Base-by-base conservation (phyloP, 2,797 vertebrate genomes). In the Yasuhikotakia modesta region DNA sequence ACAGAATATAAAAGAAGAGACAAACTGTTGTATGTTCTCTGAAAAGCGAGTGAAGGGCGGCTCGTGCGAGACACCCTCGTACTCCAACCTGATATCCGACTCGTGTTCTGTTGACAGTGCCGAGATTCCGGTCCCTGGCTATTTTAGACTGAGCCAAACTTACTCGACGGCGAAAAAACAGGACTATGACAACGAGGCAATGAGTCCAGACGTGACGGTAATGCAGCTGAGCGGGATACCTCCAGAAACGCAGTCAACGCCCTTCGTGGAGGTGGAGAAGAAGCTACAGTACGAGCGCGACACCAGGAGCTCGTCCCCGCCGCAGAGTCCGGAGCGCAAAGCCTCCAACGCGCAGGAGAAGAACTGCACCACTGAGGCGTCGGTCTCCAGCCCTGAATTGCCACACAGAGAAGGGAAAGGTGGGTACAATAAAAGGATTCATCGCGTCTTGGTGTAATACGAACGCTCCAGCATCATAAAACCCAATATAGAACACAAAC, bases 1-100 rank as follows among this genome's bases (percentile, higher is more conserved):
- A 89, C 94, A 97, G 92, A 97, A 94, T 92, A 98, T 99, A 92
- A 99, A 99, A 91, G 97, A 98, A 91, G 97, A 99, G 92, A 96
- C 94, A 90, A 98, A 96, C 91, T 99, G 96, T 95, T 99, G 97
- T 93, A 99, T 99, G 97, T 99, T 96, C 93, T 96, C 97, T 86
- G 97, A 99, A 92, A 99, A 99, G 92, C 93, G 95, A 92, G 92
- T 94, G 86, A 98, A 98, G 95, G 94, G 95, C 89, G 94, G 91
- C 92, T 92, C 96, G 85, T 88, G 95, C 84, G 96, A 97, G 82
- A 93, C 95, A 88, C 94, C 95, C 87, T 93, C 95, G 82, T 98
- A 97, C 90, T 94, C 96, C 87, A 96, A 92, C 91, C 90, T 96
- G 87, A 91, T 95, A 82, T 91, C 96, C 35, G 96, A 99, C 83